Percentiles rank a stretch among this genome's conserved stretches.
Conservation (phyloP, 92 coral and sea anemone species). For the Chrysogorgia sp. region DNA sequence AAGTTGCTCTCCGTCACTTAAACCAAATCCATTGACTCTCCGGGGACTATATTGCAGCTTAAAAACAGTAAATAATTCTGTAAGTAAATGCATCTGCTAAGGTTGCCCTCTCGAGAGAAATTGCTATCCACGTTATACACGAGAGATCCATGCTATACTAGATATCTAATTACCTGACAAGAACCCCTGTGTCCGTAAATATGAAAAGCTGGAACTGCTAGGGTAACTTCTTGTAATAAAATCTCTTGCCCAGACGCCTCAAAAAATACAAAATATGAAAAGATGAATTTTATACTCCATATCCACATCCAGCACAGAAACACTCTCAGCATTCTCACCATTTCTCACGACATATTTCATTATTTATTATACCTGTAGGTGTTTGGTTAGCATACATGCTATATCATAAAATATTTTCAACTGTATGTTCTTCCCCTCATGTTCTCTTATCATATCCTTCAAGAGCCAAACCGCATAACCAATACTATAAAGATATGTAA, state of each 20-base stretch:
- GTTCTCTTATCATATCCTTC: not conserved
- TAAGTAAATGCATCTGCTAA: too few relatives aligned
- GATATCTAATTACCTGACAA: not conserved
- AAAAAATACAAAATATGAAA: not conserved
- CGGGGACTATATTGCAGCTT: too few relatives aligned
- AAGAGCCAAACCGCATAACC: conserved; percentile 29
- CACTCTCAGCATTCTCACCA: too few relatives aligned
- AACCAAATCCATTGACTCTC: too few relatives aligned
- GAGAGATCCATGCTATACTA: too few relatives aligned
- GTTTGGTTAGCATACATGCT: conserved; percentile 21
- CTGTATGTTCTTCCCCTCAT: conserved; percentile 7
- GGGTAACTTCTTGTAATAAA: not conserved
- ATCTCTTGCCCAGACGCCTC: conserved; percentile 2
- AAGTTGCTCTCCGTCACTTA: too few relatives aligned
- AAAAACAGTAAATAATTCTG: too few relatives aligned
- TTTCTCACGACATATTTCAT: too few relatives aligned
- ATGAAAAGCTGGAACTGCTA: conserved; percentile 7
- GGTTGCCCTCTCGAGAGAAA: too few relatives aligned
- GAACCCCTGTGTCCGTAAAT: conserved; percentile 2
- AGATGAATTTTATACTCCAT: not conserved
- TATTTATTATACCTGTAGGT: not conserved
- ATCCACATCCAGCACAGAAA: not conserved
- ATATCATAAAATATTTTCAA: conserved; percentile 23
- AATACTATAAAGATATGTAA: not conserved
- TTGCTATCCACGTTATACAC: too few relatives aligned